Evolutionary conservation across 2,113 vertebrate species (phyloP), one percentile per base, ranked within the genome.

Genomic region (Butorides virescens): DNA sequence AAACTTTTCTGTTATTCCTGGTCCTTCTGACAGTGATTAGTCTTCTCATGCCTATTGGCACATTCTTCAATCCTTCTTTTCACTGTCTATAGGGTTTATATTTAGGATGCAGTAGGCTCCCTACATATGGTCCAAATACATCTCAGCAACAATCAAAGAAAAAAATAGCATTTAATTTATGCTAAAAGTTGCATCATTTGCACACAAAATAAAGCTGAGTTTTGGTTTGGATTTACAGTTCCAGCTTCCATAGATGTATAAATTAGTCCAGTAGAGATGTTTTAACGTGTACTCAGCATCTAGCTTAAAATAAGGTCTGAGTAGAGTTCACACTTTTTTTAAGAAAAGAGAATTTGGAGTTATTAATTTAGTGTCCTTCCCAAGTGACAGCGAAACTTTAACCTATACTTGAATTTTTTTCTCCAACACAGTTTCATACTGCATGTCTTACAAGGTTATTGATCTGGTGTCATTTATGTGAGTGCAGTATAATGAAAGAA

Each of bases 11-110:
- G 87, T 89, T 86, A 46, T 94, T 96, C 85, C 82, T 89, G 53
- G 78, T 92, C 79, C 84, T 95, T 74, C 94, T 93, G 95, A 97
- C 94, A 95, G 63, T 62, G 74, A 94, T 95, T 97, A 97, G 80
- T 93, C 88, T 85, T 94, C 92, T 96, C 59, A 81, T 82, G 81
- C 44, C 25, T 81, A 73, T 37, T 91, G 92, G 77, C 72, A 88
- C 65, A 71, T 95, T 94, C 71, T 93, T 91, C 65, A 93, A 25
- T 83, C 74, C 39, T 86, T 39, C 39, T 53, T 62, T 86, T 81
- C 71, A 52, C 7, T 67, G 32, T 66, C 37, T 92, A 23, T 72
- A 58, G n/a, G 32, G 26, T 92, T 95, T 97, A 94, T 95, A 96
- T 93, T 93, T 94, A 90, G 94, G 91, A 66, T 92, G 79, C 42